Evolutionary conservation across 2,888 invertebrate genomes (phyloP), one percentile per base, ranked within the genome.

Genomic region (Oeneis ivallda): DNA sequence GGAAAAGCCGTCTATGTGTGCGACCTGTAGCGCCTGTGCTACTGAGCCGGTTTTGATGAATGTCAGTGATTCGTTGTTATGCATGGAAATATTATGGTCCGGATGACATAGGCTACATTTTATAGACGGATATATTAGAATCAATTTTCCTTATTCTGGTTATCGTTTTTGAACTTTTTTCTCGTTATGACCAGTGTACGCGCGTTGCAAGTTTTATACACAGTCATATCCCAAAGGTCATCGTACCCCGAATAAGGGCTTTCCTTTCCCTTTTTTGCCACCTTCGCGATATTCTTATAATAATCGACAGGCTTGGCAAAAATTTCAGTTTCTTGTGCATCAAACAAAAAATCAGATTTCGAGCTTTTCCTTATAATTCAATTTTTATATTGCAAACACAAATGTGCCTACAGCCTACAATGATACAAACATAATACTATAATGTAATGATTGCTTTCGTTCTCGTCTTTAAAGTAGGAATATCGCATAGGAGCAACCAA

Each of bases 231-330:
- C 37, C 37, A 37, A 74, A 80, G 86, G 83, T 85, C 85, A 74
- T 79, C 72, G 85, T 74, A 80, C 85, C 81, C 70, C 73, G 73
- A 79, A 79, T 76, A 77, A 72, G 74, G 70, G 75, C 77, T 81
- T 80, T 79, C 77, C 78, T 79, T 80, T 82, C 76, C 77, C 78
- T 80, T 83, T 45, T 45, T 32, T 26, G 13, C 56, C 10, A n/a
- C 7, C 26, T n/a, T 9, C 8, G 45, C n/a, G 15, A 45, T 26
- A 58, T 45, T 58, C 45, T 47, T 15, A 32, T 47, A 10, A 32
- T 5, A 15, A 58, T 45, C 45, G 15, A 58, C 32, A 45, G 15
- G n/a, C 26, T 15, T 19, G 10, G n/a, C n/a, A 37, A 54, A 54
- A 32, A 34, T 15, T 37, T 54, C 13, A 1, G 11, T 13, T 43